Base-by-base conservation (phyloP, 1,140 invertebrate species). In the Melanaphis sacchari region DNA sequence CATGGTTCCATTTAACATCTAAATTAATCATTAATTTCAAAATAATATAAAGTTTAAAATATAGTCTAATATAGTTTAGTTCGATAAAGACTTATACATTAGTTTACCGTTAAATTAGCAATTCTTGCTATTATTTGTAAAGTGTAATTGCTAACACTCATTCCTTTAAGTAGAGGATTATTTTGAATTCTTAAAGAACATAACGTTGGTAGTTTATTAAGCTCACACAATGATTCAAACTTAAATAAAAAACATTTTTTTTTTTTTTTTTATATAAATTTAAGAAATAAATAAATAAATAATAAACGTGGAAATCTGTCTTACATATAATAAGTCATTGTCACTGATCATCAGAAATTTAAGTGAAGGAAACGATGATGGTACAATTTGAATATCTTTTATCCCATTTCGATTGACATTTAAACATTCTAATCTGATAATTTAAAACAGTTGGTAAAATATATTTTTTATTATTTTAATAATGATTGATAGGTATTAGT, bases 141-240 rank as follows among this genome's bases (percentile, higher is more conserved):
- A 54, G 91, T 93, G 40, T 89, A 43, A 94, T 54, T 87, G 95
- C 96, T 85, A 24, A 93, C 46, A 93, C n/a, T 93, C 36, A 93
- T 84, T 49, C 76, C 81, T 1, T 96, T 96, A 90, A 97, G 95
- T 94, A 98, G 94, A 5, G 97, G 97, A 95, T 98, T 98, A 94
- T 96, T 96, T 46, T 96, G 95, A 94, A 98, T 96, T 94, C 96
- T 97, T 11, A 99, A 95, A 93, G 97, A 97, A 94, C 96, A 96
- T 40, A 99, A 95, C 81, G 95, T 95, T 40, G 95, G 95, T 43
- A 99, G 95, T 95, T 98, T 98, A 94, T 98, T 97, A 94, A 99
- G 95, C 96, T 99, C 98, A 94, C 97, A 97, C 36, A 99, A 76
- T 54, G 89, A 93, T 81, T 94, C 93, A 94, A 94, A 94, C 94